Percentiles rank a stretch among this genome's conserved stretches.
Conservation (phyloP, 2,888 invertebrate genomes). For the Pachliopta kotzebuea region DNA sequence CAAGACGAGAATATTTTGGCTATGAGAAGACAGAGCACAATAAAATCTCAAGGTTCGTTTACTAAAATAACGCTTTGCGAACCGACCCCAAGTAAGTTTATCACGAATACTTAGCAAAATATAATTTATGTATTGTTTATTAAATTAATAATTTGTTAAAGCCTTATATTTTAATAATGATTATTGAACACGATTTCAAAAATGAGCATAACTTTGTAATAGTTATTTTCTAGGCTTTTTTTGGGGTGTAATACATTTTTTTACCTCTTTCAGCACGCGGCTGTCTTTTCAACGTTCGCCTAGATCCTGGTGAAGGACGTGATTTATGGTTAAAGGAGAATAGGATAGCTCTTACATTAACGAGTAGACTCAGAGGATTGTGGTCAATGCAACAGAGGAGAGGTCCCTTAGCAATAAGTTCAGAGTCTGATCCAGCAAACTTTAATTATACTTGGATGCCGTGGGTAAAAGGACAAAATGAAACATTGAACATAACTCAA, state of each 20-base stretch:
- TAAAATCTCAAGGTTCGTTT: slow-evolving; percentile 55
- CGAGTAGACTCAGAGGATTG: slow-evolving; percentile 61
- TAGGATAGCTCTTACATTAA: slow-evolving; percentile 65
- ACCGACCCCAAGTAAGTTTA: slow-evolving; percentile 61
- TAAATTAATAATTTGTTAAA: too few species aligned
- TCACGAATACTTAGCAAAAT: neutral
- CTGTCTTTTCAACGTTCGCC: slow-evolving; percentile 88
- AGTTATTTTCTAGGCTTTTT: too few species aligned
- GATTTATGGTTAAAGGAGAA: slow-evolving; percentile 81
- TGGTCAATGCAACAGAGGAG: slow-evolving; percentile 74
- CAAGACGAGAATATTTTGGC: slow-evolving; percentile 48
- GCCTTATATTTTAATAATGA: too few species aligned
- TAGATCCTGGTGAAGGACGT: slow-evolving; percentile 89
- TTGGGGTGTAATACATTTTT: neutral
- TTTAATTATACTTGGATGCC: slow-evolving; percentile 87
- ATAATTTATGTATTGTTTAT: too few species aligned
- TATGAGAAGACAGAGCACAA: slow-evolving; percentile 51
- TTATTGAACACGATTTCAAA: too few species aligned
- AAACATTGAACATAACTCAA: neutral
- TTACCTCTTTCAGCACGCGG: slow-evolving; percentile 73
- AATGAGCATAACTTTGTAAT: too few species aligned
- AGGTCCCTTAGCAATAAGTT: slow-evolving; percentile 67
- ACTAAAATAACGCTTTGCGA: slow-evolving; percentile 56
- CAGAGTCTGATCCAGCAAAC: slow-evolving; percentile 84
- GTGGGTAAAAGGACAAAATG: slow-evolving; percentile 57